Base-by-base conservation (phyloP, 2,888 invertebrate genomes). In the Tolmerus cingulatus region DNA sequence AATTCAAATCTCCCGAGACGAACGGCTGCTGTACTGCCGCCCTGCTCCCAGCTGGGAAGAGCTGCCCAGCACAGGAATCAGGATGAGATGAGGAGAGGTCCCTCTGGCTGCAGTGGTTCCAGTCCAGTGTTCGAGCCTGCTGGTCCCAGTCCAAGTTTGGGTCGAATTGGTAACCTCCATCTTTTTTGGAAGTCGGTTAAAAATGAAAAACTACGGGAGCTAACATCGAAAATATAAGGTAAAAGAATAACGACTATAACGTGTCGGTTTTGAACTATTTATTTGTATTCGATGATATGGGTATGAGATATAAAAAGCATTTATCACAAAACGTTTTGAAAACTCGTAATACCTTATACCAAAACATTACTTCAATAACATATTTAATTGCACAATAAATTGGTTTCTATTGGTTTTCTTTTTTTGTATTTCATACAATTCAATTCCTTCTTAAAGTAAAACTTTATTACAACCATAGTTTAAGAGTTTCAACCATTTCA, bases 261-360 rank as follows among this genome's bases (percentile, higher is more conserved):
- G 30, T 40, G 87, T 89, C 89, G 88, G 85, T 88, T 87, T 86
- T 87, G 84, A 86, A 46, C 57, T 76, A 74, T 88, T 86, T 82
- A 87, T 82, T 87, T 74, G 86, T 89, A 88, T 89, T 89, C 89
- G 89, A 89, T 89, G 89, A 89, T 89, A 89, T 89, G 89, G 89
- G 89, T 87, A 88, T 87, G 89, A 88, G 89, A 88, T 86, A 86
- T 89, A 89, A 89, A 88, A 89, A 89, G 89, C 89, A 88, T 88
- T 89, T 89, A 89, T 89, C 89, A 89, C 89, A 89, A 89, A 89
- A 89, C 87, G 87, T 87, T 66, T 88, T 84, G 66, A 87, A 87
- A 87, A 86, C 79, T 87, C 74, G 57, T 78, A 78, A 86, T 86
- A 76, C 51, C 51, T 86, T 86, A 76, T 86, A 51, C 86, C 66